phyloP scores from a whole-genome alignment of 2,113 vertebrate genomes.

The Colistium nudipinnis region DNA sequence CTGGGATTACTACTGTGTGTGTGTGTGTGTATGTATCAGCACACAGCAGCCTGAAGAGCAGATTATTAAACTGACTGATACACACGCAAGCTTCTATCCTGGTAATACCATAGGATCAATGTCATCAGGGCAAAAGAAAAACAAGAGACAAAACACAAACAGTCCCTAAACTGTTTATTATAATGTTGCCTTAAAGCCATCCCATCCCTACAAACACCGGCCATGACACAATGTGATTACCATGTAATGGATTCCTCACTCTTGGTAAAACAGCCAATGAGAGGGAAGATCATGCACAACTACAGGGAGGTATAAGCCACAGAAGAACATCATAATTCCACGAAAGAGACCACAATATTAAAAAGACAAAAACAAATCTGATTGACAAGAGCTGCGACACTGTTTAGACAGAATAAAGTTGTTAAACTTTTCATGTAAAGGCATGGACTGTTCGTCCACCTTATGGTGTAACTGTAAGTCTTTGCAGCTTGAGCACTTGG shows the following conservation, averaged over 20 bases:
- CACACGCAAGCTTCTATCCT: neutral
- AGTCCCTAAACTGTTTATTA: conserved; percentile 76
- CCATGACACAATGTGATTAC: conserved; percentile 59
- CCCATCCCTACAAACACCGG: conserved; percentile 25
- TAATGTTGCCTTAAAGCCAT: conserved; percentile 56
- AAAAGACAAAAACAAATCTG: conserved; percentile 56
- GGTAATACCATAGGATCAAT: neutral
- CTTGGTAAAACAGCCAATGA: conserved; percentile 15
- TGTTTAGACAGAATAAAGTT: conserved; percentile 52
- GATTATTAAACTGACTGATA: neutral
- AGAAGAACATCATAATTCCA: conserved; percentile 63
- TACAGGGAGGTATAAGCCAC: conserved; percentile 64
- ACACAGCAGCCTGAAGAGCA: neutral
- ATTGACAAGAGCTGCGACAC: conserved; percentile 58
- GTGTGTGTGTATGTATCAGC: neutral
- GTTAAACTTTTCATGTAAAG: conserved; percentile 77
- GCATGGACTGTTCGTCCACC: conserved; percentile 44
- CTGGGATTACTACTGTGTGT: neutral
- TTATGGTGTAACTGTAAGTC: conserved; percentile 41
- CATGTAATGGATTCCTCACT: conserved; percentile 53
- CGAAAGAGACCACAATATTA: conserved; percentile 51
- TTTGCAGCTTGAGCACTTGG: conserved; percentile 59
- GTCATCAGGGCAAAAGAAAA: neutral
- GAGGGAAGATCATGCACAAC: conserved; percentile 46
- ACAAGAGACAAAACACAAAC: conserved; percentile 11